Conservation (phyloP, 2,113 vertebrate species). For the Saccopteryx leptura region DNA sequence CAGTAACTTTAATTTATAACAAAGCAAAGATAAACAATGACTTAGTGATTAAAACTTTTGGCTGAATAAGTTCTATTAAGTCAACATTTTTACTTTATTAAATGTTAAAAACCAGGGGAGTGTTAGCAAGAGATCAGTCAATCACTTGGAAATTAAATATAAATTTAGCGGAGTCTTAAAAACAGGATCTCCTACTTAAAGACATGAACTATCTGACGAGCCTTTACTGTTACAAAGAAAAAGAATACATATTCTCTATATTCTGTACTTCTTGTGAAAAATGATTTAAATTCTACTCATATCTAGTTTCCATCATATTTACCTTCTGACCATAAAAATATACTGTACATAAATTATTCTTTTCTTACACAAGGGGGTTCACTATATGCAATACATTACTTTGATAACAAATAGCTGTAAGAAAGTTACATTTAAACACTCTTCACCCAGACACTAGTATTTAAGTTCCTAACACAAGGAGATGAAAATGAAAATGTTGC, state of each 20-base stretch:
- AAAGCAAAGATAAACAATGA: constrained; percentile 63
- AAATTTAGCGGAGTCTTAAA: constrained; percentile 69
- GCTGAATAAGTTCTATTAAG: constrained; percentile 53
- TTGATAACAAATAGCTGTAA: constrained; percentile 65
- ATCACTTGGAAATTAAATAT: constrained; percentile 65
- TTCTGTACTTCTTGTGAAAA: constrained; percentile 52
- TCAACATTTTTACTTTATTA: constrained; percentile 60
- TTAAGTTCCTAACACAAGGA: constrained; percentile 42
- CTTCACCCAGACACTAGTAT: constrained; percentile 60
- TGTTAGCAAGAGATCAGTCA: constrained; percentile 46
- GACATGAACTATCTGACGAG: constrained; percentile 23
- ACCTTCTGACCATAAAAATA: constrained; percentile 51
- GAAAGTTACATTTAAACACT: constrained; percentile 66
- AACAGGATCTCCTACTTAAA: constrained; percentile 46
- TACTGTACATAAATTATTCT: constrained; percentile 52
- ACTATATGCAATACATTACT: constrained; percentile 53
- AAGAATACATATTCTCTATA: constrained; percentile 20
- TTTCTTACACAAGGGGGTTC: constrained; percentile 49
- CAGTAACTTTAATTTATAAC: constrained; percentile 44
- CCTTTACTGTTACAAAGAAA: constrained; percentile 29
- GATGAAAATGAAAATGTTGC: constrained; percentile 65
- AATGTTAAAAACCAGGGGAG: constrained; percentile 17
- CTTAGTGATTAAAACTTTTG: not conserved
- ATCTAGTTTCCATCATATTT: constrained; percentile 59
- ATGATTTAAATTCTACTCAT: constrained; percentile 54